phyloP scores from a whole-genome alignment of 1,140 invertebrate genomes.

The Eciton burchellii region DNA sequence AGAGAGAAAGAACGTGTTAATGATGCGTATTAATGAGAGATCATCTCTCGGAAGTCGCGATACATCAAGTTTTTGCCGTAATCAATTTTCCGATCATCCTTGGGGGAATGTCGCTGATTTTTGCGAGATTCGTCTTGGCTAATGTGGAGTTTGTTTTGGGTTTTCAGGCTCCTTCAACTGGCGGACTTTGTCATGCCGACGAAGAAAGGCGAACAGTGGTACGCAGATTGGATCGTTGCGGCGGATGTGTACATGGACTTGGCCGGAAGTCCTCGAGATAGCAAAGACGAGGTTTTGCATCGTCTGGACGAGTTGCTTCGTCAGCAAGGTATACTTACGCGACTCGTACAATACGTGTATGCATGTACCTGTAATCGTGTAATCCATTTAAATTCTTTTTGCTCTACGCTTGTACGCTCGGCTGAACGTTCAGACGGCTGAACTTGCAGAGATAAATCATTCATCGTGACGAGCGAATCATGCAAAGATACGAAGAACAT shows the following conservation, averaged over 20 bases:
- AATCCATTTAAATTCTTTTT: conserved; percentile 4
- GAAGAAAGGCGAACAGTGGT: conserved; percentile 37
- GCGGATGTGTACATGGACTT: conserved; percentile 10
- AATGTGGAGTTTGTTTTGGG: conserved; percentile 27
- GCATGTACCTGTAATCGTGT: no score
- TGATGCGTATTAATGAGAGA: not conserved
- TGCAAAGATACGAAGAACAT: not conserved
- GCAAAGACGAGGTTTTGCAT: conserved; percentile 39
- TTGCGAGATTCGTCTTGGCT: conserved; percentile 5
- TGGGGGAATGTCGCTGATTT: not conserved
- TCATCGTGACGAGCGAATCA: not conserved
- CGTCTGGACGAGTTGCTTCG: conserved; percentile 37
- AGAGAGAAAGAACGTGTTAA: not conserved
- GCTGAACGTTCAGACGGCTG: not conserved
- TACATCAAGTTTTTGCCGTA: not conserved
- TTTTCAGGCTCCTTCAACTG: conserved; percentile 1
- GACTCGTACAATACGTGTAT: no score
- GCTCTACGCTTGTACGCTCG: not conserved
- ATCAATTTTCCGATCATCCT: conserved; percentile 12
- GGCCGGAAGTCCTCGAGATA: not conserved
- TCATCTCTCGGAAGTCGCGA: not conserved
- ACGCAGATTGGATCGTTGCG: conserved; percentile 30
- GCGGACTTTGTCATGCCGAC: conserved; percentile 16
- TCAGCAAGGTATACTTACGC: conserved; percentile 37
- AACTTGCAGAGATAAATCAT: conserved; percentile 21